Conservation (phyloP, 2,797 vertebrate genomes). For the Caiman crocodilus region DNA sequence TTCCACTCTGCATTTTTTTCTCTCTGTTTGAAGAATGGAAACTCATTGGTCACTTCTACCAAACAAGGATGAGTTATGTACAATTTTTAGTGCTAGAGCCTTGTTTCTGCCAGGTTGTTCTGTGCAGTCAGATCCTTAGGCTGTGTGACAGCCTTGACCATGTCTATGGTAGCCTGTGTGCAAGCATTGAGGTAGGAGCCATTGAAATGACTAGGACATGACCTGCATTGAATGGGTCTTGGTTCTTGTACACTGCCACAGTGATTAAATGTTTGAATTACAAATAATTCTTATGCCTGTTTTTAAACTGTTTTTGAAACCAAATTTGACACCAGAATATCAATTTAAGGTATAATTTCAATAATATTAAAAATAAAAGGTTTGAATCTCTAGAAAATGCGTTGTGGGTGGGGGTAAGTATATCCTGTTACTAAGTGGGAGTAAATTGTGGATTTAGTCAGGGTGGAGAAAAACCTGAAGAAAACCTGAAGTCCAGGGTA, state of each 20-base stretch:
- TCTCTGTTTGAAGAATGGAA: background rate
- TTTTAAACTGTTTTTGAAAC: background rate
- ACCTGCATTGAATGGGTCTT: background rate
- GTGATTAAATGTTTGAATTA: rapidly evolving
- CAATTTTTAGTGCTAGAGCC: background rate
- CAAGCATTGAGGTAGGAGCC: background rate
- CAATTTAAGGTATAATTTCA: background rate
- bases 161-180: background rate
- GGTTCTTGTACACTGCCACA: background rate
- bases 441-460: background rate
- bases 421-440: background rate
- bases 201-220: background rate
- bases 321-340: background rate
- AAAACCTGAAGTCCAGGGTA: background rate
- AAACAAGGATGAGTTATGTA: background rate
- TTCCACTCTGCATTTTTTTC: background rate
- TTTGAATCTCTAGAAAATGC: no score
- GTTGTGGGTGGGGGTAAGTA: no score
- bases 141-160: background rate
- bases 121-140: background rate
- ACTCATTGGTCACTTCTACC: background rate
- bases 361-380: background rate
- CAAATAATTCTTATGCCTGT: background rate
- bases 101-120: background rate
- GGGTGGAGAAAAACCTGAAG: background rate